Percentiles rank a stretch among this genome's conserved stretches.
phyloP scores from a whole-genome alignment of 2,888 invertebrate species.

The Netelia fuscicornis region DNA sequence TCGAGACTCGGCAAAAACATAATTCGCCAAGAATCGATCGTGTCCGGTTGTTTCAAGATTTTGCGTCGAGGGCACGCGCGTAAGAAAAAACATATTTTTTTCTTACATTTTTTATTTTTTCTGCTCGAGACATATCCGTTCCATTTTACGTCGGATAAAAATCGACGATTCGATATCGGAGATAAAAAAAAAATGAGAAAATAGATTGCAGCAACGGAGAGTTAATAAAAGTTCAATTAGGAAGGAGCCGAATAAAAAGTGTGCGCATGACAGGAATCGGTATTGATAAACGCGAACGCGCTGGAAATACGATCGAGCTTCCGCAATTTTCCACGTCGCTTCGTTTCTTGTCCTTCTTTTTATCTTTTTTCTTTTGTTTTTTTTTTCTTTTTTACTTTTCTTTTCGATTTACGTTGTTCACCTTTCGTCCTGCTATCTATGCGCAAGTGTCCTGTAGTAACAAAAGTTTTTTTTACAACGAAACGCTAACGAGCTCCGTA shows the following conservation, averaged over 20 bases:
- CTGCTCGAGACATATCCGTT: slow-evolving; percentile 3
- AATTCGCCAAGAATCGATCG: too few species aligned
- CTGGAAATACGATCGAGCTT: slow-evolving; percentile 10
- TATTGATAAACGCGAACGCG: slow-evolving; percentile 29
- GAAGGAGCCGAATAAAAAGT: slow-evolving; percentile 47
- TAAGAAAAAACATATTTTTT: neutral
- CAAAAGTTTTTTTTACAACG: too few species aligned
- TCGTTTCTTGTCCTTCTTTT: neutral
- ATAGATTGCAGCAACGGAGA: neutral
- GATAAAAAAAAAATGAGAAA: neutral
- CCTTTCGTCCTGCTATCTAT: neutral
- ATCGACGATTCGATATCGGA: neutral
- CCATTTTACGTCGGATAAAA: neutral
- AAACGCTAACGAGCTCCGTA: too few species aligned
- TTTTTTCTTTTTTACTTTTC: neutral
- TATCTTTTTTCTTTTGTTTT: neutral
- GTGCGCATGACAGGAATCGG: slow-evolving; percentile 60
- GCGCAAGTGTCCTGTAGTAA: neutral
- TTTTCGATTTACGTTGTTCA: neutral
- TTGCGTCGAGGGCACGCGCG: neutral
- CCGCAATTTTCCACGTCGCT: neutral
- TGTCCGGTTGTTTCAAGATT: too few species aligned
- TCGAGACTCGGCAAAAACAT: too few species aligned
- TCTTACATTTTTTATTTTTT: neutral
- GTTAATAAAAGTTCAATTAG: slow-evolving; percentile 59